These are phyloP conservation scores for Tupaia chinensis DNA, from an alignment of 2,113 vertebrate genomes.

Conservation along the genomic window DNA sequence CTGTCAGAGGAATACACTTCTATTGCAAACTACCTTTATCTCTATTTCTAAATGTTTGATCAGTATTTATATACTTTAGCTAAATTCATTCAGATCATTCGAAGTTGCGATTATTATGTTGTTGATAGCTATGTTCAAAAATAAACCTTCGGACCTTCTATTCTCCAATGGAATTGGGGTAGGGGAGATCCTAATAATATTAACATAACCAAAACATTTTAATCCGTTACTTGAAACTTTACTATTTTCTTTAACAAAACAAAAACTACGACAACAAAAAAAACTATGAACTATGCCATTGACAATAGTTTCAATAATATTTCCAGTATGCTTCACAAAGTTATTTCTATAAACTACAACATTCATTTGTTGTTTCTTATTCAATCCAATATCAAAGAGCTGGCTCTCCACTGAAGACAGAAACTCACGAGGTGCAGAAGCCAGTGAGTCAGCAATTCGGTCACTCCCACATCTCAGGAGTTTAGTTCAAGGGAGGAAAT, in stretches of 20 bases:
- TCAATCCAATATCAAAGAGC: neutral
- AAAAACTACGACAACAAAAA: neutral
- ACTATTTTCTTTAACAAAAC: neutral
- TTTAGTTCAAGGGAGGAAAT: constrained; percentile 1
- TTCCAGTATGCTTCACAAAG: neutral
- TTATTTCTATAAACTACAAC: neutral
- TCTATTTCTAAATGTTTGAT: constrained; percentile 16
- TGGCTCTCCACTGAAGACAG: neutral
- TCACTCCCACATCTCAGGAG: neutral
- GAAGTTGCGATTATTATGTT: neutral
- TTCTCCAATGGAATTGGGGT: neutral
- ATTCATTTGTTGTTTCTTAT: neutral
- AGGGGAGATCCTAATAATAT: neutral
- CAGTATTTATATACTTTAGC: neutral
- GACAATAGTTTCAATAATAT: neutral
- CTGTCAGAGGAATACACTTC: neutral
- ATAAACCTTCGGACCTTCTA: constrained; percentile 2
- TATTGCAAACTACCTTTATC: neutral
- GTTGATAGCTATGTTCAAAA: neutral
- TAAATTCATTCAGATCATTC: neutral
- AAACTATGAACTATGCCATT: neutral
- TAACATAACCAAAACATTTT: constrained; percentile 31
- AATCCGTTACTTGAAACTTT: neutral
- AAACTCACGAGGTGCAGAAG: neutral
- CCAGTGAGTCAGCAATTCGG: neutral